Percentiles rank a stretch among this genome's conserved stretches.
These are phyloP conservation scores for Nettapus auritus DNA, from an alignment of 2,113 vertebrate species.

Conservation along the genomic window DNA sequence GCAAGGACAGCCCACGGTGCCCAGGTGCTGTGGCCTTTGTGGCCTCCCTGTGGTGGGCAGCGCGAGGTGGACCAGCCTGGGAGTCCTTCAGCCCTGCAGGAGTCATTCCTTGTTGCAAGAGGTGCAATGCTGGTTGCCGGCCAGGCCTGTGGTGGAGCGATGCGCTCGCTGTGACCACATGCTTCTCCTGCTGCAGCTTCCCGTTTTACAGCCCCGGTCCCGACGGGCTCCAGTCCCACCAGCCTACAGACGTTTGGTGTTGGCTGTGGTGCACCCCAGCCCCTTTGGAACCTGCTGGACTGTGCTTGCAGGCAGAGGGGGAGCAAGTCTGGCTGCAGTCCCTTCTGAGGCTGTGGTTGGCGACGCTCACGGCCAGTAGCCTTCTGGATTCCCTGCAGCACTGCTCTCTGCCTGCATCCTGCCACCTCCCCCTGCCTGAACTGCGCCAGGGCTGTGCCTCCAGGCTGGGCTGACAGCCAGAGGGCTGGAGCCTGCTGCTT, in stretches of 20 bases:
- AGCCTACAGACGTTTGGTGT: background rate
- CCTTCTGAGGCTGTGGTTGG: background rate
- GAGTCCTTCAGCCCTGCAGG: background rate
- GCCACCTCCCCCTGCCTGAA: background rate
- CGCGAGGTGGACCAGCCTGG: background rate
- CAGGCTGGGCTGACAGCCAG: background rate
- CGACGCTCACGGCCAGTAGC: background rate
- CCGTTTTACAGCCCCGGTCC: background rate
- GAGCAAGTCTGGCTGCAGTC: background rate
- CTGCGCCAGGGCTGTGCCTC: background rate
- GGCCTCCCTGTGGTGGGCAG: background rate
- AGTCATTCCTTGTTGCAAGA: background rate
- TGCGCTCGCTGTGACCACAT: accelerated
- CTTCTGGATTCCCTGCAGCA: background rate
- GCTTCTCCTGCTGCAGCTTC: background rate
- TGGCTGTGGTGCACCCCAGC: accelerated
- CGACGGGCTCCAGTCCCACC: background rate
- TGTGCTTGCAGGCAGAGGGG: background rate
- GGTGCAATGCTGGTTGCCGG: background rate
- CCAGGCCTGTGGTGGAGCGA: background rate
- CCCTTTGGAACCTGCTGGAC: background rate
- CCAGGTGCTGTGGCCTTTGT: background rate
- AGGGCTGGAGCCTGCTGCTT: background rate
- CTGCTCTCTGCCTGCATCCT: background rate
- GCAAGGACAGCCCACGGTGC: background rate